Evolutionary conservation across 53 echinoderm and acorn worm genomes (phyloP).

Genomic region (Stichopus horrens): DNA sequence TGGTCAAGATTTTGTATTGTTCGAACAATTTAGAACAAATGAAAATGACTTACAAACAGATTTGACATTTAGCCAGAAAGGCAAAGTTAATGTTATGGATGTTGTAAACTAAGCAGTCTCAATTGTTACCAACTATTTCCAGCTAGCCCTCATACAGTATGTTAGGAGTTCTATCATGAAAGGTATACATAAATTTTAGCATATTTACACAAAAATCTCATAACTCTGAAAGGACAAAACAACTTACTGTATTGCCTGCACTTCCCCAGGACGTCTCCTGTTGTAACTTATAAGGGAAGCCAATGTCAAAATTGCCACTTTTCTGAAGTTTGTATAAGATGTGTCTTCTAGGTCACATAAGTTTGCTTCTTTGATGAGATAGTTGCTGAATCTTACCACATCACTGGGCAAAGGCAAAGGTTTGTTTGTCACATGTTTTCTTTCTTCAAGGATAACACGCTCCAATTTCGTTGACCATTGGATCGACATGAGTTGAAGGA

Average conservation of each 20-base stretch:
- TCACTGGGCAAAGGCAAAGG: conserved; percentile 60
- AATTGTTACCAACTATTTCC: too few relatives aligned
- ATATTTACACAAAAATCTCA: too few relatives aligned
- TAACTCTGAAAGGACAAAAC: not conserved
- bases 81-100: too few relatives aligned
- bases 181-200: not conserved
- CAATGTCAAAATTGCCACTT: conserved; percentile 48
- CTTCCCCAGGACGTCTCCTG: conserved; percentile 48
- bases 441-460: conserved; percentile 51
- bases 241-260: conserved; percentile 62
- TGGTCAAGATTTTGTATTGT: too few relatives aligned
- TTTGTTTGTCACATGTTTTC: conserved; percentile 31
- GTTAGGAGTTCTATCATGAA: not conserved
- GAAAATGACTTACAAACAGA: too few relatives aligned
- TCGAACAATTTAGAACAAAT: too few relatives aligned
- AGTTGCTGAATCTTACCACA: conserved; percentile 45
- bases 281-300: conserved; percentile 59
- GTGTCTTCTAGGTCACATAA: conserved; percentile 44
- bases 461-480: conserved; percentile 66
- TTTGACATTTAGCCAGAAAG: too few relatives aligned
- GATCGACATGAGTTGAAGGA: conserved; percentile 54
- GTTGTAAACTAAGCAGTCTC: too few relatives aligned
- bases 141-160: not conserved
- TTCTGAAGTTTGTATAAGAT: conserved; percentile 53
- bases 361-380: conserved; percentile 48